Evolutionary conservation across 2,113 vertebrate genomes (phyloP), one percentile per base, ranked within the genome.

Genomic region (Antennarius striatus): DNA sequence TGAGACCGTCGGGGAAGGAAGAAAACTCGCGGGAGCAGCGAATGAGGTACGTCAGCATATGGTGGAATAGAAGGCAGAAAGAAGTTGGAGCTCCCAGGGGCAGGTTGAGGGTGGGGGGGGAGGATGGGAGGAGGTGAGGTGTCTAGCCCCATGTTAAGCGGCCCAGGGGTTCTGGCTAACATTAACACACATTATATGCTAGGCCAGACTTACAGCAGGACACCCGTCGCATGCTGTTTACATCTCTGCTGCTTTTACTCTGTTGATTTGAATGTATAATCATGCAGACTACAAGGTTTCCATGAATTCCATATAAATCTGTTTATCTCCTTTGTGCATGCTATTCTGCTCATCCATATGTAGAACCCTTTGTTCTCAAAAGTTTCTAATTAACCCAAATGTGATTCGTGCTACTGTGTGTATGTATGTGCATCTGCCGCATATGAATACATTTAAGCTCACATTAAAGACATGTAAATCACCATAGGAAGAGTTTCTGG

Each of bases 131-230:
- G 22, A 2, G 22, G 32, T 36, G 32, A 6, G 32, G 32, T 4
- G 73, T 79, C 40, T 48, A 65, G 71, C 64, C 71, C 67, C 39
- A 12, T 64, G 78, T 67, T 63, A 54, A 77, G 74, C 61, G 32
- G 55, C 81, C 87, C 82, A 73, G 89, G 84, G 83, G 86, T 86
- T 86, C 80, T 72, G 42, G 71, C 81, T 77, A 86, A 82, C 86
- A 87, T 88, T 86, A 88, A 84, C 83, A 88, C 81, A 74, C 79
- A 87, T 89, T 86, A 89, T 59, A 89, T 63, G 77, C 83, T 57
- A 79, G 76, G 76, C 75, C 84, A 82, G 72, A 68, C 77, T 56
- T 87, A 69, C 86, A 87, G 85, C 86, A 79, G 86, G 82, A 86
- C 80, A 63, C 63, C 74, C 66, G 73, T 86, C 79, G 68, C 85